Conservation (phyloP, 2,797 vertebrate genomes). For the Notolabrus celidotus region DNA sequence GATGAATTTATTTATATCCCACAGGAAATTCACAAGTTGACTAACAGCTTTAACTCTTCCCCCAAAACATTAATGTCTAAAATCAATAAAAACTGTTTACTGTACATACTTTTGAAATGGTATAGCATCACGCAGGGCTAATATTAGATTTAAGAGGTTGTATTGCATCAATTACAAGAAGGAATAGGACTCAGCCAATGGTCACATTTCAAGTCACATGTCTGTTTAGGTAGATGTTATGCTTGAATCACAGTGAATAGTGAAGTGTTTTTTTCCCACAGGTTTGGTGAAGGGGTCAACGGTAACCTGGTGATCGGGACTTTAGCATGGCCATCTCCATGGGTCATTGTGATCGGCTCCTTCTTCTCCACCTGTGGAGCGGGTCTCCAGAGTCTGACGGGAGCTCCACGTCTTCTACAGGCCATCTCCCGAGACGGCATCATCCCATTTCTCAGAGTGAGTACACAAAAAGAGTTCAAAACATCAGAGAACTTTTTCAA, state of each 20-base stretch:
- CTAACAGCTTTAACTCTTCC: too few species aligned
- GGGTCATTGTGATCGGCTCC: slow-evolving; percentile 98
- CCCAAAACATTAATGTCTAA: too few species aligned
- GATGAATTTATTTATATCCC: too few species aligned
- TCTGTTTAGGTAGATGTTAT: neutral
- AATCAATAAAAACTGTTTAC: too few species aligned
- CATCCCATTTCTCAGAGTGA: slow-evolving; percentile 96
- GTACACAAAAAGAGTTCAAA: slow-evolving; percentile 39
- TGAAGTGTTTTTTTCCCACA: slow-evolving; percentile 56
- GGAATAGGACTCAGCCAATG: neutral
- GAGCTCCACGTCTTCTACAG: slow-evolving; percentile 96
- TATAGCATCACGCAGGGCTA: too few species aligned
- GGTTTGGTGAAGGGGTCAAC: slow-evolving; percentile 95
- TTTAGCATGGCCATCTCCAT: slow-evolving; percentile 95
- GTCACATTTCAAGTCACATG: neutral
- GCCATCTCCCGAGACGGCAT: slow-evolving; percentile 96
- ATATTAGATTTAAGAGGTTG: too few species aligned
- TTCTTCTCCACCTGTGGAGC: slow-evolving; percentile 98
- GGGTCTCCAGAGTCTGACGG: slow-evolving; percentile 97
- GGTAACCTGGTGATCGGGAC: slow-evolving; percentile 98
- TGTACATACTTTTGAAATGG: too few species aligned
- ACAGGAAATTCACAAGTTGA: too few species aligned
- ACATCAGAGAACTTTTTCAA: too few species aligned
- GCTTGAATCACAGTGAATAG: neutral
- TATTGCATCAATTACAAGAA: neutral